Evolutionary conservation across 2,888 invertebrate species (phyloP).

Genomic region (Euzophera pinguis): DNA sequence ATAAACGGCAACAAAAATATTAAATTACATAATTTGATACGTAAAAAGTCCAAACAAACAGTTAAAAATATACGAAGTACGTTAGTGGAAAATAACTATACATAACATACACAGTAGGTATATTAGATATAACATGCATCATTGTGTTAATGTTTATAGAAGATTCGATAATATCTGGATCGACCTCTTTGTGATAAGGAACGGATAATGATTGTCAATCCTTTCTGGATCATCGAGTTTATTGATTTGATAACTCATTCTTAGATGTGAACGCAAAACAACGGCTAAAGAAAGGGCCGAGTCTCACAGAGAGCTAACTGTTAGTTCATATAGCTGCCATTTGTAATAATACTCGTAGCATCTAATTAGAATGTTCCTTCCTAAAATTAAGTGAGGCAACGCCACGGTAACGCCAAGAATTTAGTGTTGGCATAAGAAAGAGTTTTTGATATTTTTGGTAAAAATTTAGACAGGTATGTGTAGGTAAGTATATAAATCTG

Average conservation of each 20-base stretch:
- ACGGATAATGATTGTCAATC: not conserved
- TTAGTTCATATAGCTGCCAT: not conserved
- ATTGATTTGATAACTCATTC: slow-evolving; percentile 7
- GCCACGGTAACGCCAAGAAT: too few species aligned
- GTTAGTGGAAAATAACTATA: slow-evolving; percentile 3
- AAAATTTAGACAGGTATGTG: too few species aligned
- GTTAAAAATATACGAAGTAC: not conserved
- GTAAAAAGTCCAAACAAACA: not conserved
- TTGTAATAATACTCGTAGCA: too few species aligned
- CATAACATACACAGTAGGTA: slow-evolving; percentile 2
- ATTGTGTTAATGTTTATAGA: slow-evolving; percentile 6
- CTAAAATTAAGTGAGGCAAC: too few species aligned
- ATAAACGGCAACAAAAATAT: not conserved
- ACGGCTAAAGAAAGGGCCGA: not conserved
- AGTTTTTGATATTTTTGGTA: too few species aligned
- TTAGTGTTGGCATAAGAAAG: too few species aligned
- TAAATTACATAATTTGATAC: not conserved
- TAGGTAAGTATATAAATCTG: too few species aligned
- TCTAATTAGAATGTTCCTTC: too few species aligned
- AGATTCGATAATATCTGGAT: slow-evolving; percentile 8
- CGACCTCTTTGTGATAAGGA: slow-evolving; percentile 3
- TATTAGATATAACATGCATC: slow-evolving; percentile 2
- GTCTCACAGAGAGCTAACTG: not conserved
- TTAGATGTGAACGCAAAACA: not conserved
- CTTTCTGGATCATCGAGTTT: slow-evolving; percentile 5